Evolutionary conservation across 2,113 vertebrate genomes (phyloP), one percentile per base, ranked within the genome.

Genomic region (Rana temporaria): DNA sequence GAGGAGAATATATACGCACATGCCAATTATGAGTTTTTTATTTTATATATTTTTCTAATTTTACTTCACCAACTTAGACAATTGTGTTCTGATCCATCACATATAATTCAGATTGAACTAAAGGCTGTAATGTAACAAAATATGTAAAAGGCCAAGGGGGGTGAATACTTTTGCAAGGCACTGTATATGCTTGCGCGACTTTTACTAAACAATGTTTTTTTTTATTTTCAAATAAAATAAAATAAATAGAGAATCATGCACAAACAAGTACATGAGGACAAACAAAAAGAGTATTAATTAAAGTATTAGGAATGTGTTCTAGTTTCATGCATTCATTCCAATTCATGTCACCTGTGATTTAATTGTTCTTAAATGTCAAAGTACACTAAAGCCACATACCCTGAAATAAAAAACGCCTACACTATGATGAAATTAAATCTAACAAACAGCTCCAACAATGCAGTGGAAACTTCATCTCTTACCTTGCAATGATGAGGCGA

Each of bases 231-330:
- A 38, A 38, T 2, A 9, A 48, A 48, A 48, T 1, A 2, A 48
- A 9, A 42, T 4, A 42, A 42, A 42, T 42, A 42, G 42, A 48
- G 20, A 62, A 75, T 38, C 52, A 11, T 48, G 76, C 63, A 70
- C 48, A 42, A 48, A 80, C 66, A 70, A 22, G 78, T 70, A 62
- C n/a, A 52, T 26, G 55, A 80, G 55, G 42, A 52, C 26, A 67
- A 62, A 80, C 66, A 69, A 80, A 80, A 80, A 67, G 22, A 56
- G 66, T 30, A 80, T 80, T 80, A 79, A 80, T 80, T 70, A 80
- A 70, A 80, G 70, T 70, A 80, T 80, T 32, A 80, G 62, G 67
- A 71, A 62, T 67, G 4, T 57, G 56, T 80, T 69, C 66, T 59
- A 59, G 32, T 70, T 71, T 80, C 66, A 60, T 67, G 60, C 55